A percentile compares a stretch with the other conserved stretches of the same genome.
Evolutionary conservation across 2,797 vertebrate species (phyloP).

Genomic region (Kryptopterus vitreolus): DNA sequence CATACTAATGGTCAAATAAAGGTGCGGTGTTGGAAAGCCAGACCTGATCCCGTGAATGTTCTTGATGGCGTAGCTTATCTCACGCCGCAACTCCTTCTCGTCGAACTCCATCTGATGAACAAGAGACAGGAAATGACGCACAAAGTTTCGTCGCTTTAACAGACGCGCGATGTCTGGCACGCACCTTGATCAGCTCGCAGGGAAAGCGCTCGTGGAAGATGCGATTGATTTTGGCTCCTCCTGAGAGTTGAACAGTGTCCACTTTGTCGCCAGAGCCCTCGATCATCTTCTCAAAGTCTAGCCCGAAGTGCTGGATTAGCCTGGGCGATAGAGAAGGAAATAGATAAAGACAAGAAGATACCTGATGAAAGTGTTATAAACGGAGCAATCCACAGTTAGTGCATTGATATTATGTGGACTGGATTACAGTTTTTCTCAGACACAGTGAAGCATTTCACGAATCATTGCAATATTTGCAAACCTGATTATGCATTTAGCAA

Average conservation of each 20-base stretch:
- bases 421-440: too few species aligned
- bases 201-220: constrained; percentile 93
- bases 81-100: constrained; percentile 82
- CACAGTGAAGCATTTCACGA: too few species aligned
- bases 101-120: constrained; percentile 84
- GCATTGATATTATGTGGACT: neutral
- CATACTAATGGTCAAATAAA: neutral
- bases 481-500: too few species aligned
- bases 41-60: constrained; percentile 94
- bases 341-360: neutral
- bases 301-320: constrained; percentile 85
- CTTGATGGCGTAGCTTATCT: constrained; percentile 94
- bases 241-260: constrained; percentile 85
- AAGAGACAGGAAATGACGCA: constrained; percentile 13
- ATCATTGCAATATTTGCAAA: too few species aligned
- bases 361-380: neutral
- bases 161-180: neutral
- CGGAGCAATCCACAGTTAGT: neutral
- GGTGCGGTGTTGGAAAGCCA: constrained; percentile 48
- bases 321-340: constrained; percentile 57
- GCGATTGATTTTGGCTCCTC: constrained; percentile 91
- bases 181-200: constrained; percentile 75
- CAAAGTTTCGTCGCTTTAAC: neutral
- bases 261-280: constrained; percentile 90
- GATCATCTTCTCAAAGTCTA: constrained; percentile 90